Base-by-base conservation (phyloP, 2,113 vertebrate genomes). In the Corvus hawaiiensis region DNA sequence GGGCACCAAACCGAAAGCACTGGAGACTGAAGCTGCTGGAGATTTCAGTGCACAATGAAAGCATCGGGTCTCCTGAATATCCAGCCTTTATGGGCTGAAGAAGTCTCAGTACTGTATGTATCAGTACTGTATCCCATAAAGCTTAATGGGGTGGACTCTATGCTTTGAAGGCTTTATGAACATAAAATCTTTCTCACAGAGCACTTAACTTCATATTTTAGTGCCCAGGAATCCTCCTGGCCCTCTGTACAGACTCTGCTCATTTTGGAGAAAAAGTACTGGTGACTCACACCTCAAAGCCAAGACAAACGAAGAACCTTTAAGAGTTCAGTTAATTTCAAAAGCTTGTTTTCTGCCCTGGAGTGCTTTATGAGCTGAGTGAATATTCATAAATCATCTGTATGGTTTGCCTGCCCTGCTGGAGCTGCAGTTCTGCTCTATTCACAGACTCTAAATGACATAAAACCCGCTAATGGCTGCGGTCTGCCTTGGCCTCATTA, bases 211-310 rank as follows among this genome's bases (percentile, higher is more conserved):
- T 90, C 6, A 3, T 49, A 55, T 86, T 83, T 80, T 21, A 66
- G 35, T 59, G 75, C 67, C 51, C 55, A 85, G 89, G 68, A 84
- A 66, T 66, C 55, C 62, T 84, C 77, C 48, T n/a, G 64, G 73
- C 32, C 9, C 54, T 71, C 75, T 67, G 43, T 41, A 79, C 46
- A 66, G 68, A 32, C 52, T 59, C 39, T 44, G 68, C 46, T 94
- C 11, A 0, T 67, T 81, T 54, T 32, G 17, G 21, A 84, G 86
- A 61, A 75, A 51, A 3, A 30, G 64, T 21, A 27, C 37, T 23
- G 62, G 82, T 84, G 92, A 96, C 91, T 95, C 82, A 86, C 64
- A 67, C 72, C 96, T 93, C 95, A 77, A 90, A 93, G 85, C 75
- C 82, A 84, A 86, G 90, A 83, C 43, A 91, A 95, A 89, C 1